Evolutionary conservation across 2,113 vertebrate species (phyloP).

Genomic region (Etheostoma cragini): DNA sequence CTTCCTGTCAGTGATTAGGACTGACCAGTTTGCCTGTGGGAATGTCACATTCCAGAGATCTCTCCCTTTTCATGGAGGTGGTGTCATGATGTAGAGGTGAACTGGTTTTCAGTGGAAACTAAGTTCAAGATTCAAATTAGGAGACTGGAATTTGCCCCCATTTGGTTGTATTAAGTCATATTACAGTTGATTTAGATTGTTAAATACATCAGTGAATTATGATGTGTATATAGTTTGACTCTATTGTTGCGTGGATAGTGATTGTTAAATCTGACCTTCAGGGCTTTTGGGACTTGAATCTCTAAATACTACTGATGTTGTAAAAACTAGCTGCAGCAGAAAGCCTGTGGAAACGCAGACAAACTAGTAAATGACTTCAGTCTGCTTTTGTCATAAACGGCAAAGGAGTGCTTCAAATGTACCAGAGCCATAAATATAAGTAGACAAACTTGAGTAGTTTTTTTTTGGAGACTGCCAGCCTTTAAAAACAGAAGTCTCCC

Average conservation of each 20-base stretch:
- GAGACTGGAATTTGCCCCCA: neutral
- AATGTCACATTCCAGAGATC: slow-evolving; percentile 32
- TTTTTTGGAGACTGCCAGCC: slow-evolving; percentile 26
- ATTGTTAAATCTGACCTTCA: neutral
- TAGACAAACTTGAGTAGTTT: slow-evolving; percentile 16
- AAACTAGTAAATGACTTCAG: slow-evolving; percentile 18
- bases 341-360: slow-evolving; percentile 3
- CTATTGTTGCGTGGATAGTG: neutral
- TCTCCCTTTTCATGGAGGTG: slow-evolving; percentile 13
- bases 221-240: neutral
- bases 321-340: slow-evolving; percentile 20
- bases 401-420: slow-evolving; percentile 5
- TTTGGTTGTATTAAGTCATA: neutral
- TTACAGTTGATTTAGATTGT: neutral
- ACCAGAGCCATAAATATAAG: slow-evolving; percentile 22
- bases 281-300: slow-evolving; percentile 5
- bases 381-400: slow-evolving; percentile 1
- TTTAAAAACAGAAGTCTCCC: slow-evolving; percentile 41
- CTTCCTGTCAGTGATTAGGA: slow-evolving; percentile 34
- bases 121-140: slow-evolving; percentile 14
- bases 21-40: slow-evolving; percentile 18
- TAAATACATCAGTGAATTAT: neutral
- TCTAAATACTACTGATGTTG: slow-evolving; percentile 21
- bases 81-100: slow-evolving; percentile 7
- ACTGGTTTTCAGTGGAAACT: slow-evolving; percentile 12